Evolutionary conservation across 2,797 vertebrate species (phyloP), one percentile per base, ranked within the genome.

Genomic region (Serranus cabrilla): DNA sequence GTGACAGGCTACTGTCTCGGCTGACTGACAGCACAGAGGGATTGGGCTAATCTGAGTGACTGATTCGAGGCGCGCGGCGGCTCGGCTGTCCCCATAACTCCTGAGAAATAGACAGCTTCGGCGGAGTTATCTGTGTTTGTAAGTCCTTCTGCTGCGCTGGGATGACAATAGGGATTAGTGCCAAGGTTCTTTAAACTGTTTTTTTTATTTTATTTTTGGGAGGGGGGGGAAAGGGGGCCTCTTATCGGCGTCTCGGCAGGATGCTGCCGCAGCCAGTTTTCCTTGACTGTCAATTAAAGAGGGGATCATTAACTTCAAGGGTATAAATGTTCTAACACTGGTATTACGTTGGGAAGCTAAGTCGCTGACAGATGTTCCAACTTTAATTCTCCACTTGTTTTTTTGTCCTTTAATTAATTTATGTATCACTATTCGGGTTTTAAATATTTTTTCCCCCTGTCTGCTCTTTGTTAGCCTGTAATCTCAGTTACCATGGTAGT

Each of bases 241-340:
- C 93, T 95, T 96, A 96, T 96, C 95, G 80, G 92, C 68, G 90
- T 86, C 85, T 89, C 65, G 82, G 86, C 95, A 94, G 95, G 89
- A 94, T 94, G 92, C 94, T 83, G 89, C 91, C 57, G 85, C 90
- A 91, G 90, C 93, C 92, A 83, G 80, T 91, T 95, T 95, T 95
- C 88, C 92, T 93, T 93, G 92, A 92, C 95, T 96, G 95, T 95
- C 95, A 96, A 95, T 96, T 95, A 95, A 94, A 95, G 92, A 93
- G 93, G 89, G 94, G 95, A 96, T 96, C 95, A 94, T 96, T 95
- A 95, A 95, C 95, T 96, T 95, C 95, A 95, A 94, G 94, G 94
- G 94, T 95, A 94, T 95, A 94, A 95, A 95, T 95, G 95, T 96
- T 95, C 95, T 95, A 94, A 95, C 95, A 95, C 94, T 94, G 93